Evolutionary conservation across 2,113 vertebrate species (phyloP), one percentile per base, ranked within the genome.

Genomic region (Nanorana parkeri): DNA sequence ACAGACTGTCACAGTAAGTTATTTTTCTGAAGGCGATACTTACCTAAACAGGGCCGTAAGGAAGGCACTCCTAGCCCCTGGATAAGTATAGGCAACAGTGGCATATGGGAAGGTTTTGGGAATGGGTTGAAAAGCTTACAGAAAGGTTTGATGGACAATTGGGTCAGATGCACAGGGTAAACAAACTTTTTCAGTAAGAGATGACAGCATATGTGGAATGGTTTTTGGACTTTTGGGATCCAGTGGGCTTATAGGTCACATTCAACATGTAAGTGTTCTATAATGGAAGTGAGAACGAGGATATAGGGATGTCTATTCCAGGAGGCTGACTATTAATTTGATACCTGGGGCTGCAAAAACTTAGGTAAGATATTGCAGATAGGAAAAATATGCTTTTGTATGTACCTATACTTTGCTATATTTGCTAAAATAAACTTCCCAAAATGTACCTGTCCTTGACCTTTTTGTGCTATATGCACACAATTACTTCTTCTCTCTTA

Each of bases 91-190:
- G 19, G 63, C 47, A 29, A 67, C 26, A 63, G 58, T 47, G 52
- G 47, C 69, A 51, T 13, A 19, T 67, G 8, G 51, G 61, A 81
- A 68, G 68, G 80, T 83, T 76, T 21, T 60, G 80, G 80, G 80
- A 83, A 83, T 83, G 63, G 80, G 80, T 65, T 75, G 80, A 51
- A 68, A 76, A 65, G 80, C 72, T 83, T 83, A 83, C 80, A 83
- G 80, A 83, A 55, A 76, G 80, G 80, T 76, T 51, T 58, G 28
- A 47, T 28, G 21, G 24, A 52, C 11, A 67, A 67, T 51, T 63
- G 58, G 47, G 32, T 68, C 52, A 76, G 20, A 74, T 41, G 54
- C n/a, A 58, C 72, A 75, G 60, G 41, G 21, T 29, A 51, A 68
- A 64, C 41, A 60, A 36, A 61, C 60, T 17, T 15, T 41, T 17